Evolutionary conservation across 2,113 vertebrate genomes (phyloP), one percentile per base, ranked within the genome.

Genomic region (Bostrychus sinensis): DNA sequence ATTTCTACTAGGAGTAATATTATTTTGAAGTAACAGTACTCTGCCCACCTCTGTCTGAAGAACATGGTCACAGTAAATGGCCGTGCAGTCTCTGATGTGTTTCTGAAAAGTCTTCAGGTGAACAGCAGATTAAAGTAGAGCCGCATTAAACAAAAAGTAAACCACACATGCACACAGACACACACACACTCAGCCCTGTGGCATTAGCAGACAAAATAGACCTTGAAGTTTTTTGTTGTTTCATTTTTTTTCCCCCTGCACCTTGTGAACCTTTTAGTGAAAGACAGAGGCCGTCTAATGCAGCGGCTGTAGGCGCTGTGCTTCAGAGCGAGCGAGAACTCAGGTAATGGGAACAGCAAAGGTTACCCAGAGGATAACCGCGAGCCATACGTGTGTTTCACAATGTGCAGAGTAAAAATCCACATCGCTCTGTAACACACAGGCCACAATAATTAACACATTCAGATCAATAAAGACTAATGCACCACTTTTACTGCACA

Each of bases 181-280:
- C 28, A 58, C 12, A 9, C n/a, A 30, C 22, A 37, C 8, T 43
- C 2, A 68, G 4, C 46, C 37, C 13, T 71, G 16, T 26, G 30
- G 43, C 51, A 43, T 66, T 41, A 59, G 32, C 20, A 36, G 43
- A 60, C n/a, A 25, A 3, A 54, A 38, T 5, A 32, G 34, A 4
- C 2, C 28, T 36, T 20, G 10, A 37, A 36, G 12, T 9, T 51
- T 51, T 16, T 16, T 28, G 23, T 17, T 28, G 48, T 51, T 51
- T 28, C 48, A n/a, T 26, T 26, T 50, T 17, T 23, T 62, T 37
- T 51, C 50, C 39, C 50, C 0, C 50, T 45, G 22, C 20, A 54
- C 56, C 62, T 59, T 75, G 50, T 38, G 48, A 66, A 51, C 46
- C 62, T 81, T 71, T 83, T 71, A 74, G 54, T 39, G 51, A 66